Evolutionary conservation across 92 coral and sea anemone genomes (phyloP).

Genomic region (Paramuricea clavata): DNA sequence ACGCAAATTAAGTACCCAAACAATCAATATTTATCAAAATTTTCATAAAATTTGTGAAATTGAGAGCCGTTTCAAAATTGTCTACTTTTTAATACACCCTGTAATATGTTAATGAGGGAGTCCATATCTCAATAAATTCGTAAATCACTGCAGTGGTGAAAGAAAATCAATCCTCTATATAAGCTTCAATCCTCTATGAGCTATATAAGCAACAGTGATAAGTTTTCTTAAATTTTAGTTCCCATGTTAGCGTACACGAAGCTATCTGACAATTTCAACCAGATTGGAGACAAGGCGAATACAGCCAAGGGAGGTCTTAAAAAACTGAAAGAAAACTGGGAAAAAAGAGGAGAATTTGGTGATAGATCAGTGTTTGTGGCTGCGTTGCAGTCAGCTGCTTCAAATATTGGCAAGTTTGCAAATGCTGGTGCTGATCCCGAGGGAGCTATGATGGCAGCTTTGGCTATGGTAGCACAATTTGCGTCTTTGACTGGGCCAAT

Average conservation of each 20-base stretch:
- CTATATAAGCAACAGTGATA: too few relatives aligned
- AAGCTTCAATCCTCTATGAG: too few relatives aligned
- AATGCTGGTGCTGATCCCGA: slow-evolving; percentile 22
- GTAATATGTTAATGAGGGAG: too few relatives aligned
- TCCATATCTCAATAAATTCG: too few relatives aligned
- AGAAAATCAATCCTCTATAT: too few relatives aligned
- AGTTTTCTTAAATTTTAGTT: too few relatives aligned
- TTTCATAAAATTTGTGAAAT: too few relatives aligned
- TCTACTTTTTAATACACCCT: too few relatives aligned
- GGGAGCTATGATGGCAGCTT: not conserved
- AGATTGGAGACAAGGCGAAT: slow-evolving; percentile 20
- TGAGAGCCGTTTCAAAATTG: too few relatives aligned
- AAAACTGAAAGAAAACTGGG: slow-evolving; percentile 10
- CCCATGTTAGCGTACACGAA: not conserved
- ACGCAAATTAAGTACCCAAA: too few relatives aligned
- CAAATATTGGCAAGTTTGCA: slow-evolving; percentile 18
- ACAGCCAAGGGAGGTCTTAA: slow-evolving; percentile 22
- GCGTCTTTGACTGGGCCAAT: not conserved
- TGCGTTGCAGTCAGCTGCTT: slow-evolving; percentile 51
- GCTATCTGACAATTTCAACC: not conserved
- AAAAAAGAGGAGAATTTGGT: not conserved
- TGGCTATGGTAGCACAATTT: not conserved
- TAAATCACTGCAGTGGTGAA: too few relatives aligned
- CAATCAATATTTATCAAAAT: too few relatives aligned
- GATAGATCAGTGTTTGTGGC: slow-evolving; percentile 27